Evolutionary conservation across 2,113 vertebrate genomes (phyloP), one percentile per base, ranked within the genome.

Genomic region (Catagonus wagneri): DNA sequence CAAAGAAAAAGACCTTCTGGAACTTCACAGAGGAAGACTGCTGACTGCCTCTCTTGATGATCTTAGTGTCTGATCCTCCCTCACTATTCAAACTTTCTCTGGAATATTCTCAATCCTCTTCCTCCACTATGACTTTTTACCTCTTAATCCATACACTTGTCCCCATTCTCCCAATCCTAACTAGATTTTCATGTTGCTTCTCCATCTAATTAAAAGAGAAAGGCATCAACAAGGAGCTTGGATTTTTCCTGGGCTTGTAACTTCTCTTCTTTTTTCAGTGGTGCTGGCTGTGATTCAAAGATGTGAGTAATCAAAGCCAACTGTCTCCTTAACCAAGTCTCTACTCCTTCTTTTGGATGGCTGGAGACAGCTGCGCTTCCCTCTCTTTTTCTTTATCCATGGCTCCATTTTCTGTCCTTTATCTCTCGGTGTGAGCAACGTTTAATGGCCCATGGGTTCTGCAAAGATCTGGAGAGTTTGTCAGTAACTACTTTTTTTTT

Each of bases 401-500:
- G 68, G 74, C 22, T 32, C 4, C n/a, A 1, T 29, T 96, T 88
- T 44, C 81, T 61, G 44, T 29, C 14, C 7, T 89, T 52, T 60
- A 61, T 96, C 75, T 81, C 32, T 25, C 80, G 58, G 71, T 56
- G 16, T n/a, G 90, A 71, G 65, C 39, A 6, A 34, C 29, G 25
- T 65, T 78, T 81, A 36, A 84, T 63, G 66, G 60, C 84, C 13
- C 93, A 63, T 29, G 32, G 90, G 95, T 87, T 72, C 71, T 63
- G 7, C 75, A 96, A 97, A 97, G 95, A 96, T 69, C 32, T 13
- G 17, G 34, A 60, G 54, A 96, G 63, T 79, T 60, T 97, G 56
- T 91, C 96, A 88, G 78, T 32, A 89, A 97, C 80, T 20, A 3
- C 96, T 72, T 94, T 93, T 93, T 97, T 71, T 95, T 68, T 96